phyloP scores from a whole-genome alignment of 2,888 invertebrate genomes.

The Meiosimyza platycephala region DNA sequence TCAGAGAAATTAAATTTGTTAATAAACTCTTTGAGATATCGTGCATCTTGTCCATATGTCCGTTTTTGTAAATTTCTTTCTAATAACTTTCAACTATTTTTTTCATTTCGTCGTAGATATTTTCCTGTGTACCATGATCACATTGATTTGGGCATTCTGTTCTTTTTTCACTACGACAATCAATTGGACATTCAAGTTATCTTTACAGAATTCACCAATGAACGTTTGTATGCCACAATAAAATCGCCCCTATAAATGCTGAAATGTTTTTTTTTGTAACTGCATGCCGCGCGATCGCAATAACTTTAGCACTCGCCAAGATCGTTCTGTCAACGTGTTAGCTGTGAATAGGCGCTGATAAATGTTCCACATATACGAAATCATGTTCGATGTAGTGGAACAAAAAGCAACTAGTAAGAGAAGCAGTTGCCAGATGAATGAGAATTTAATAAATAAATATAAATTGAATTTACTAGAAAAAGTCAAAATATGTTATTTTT shows the following conservation, averaged over 20 bases:
- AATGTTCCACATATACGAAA: conserved; percentile 12
- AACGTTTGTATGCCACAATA: background rate
- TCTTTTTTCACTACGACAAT: background rate
- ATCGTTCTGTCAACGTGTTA: conserved; percentile 27
- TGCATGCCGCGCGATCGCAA: background rate
- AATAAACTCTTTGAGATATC: no score
- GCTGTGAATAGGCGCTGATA: background rate
- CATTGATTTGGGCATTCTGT: background rate
- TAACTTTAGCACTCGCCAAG: conserved; percentile 23
- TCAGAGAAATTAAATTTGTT: no score
- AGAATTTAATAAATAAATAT: no score
- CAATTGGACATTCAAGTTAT: background rate
- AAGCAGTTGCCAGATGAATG: no score
- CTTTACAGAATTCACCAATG: background rate
- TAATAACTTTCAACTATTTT: no score
- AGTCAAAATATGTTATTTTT: no score
- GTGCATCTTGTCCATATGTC: no score
- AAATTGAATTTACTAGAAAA: no score
- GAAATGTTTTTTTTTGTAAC: background rate
- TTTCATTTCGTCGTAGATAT: no score
- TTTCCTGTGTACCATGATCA: no score
- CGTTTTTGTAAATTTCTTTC: no score
- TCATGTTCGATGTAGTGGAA: conserved; percentile 7
- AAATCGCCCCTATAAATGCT: conserved; percentile 3
- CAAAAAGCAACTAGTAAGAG: background rate